Base-by-base conservation (phyloP, 2,113 vertebrate genomes). In the Falcunculus frontatus region DNA sequence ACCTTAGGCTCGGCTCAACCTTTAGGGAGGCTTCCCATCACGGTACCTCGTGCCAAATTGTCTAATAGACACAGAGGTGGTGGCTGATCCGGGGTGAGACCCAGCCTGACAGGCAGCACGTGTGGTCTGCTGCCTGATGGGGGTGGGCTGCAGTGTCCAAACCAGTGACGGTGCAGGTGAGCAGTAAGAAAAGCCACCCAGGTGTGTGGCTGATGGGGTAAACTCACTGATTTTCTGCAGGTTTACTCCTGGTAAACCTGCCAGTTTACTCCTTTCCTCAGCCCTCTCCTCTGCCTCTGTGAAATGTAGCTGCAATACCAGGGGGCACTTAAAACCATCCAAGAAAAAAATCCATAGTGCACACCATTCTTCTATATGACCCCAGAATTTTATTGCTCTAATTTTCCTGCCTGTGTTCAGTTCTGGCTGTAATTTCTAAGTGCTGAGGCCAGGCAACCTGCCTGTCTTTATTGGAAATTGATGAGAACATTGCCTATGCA, bases 1-100 rank as follows among this genome's bases (percentile, higher is more conserved):
- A 32, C 23, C 47, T 76, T 47, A 67, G 79, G 39, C 44, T 64
- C 59, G 65, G 50, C 39, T 74, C 60, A 64, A 10, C 35, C 25
- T 59, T 9, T 4, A 8, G 70, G 32, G 11, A 35, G 44, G 30
- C 19, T 88, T 67, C n/a, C 57, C 39, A 30, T 17, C 2, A 0
- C 0, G 0, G 19, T 17, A 20, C 52, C 37, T 52, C 0, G 0
- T 76, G 30, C 41, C 47, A 42, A 21, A 76, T 16, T 62, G 30
- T 42, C 19, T 23, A 27, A 32, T 2, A n/a, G 47, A 9, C 10
- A 11, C 2, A 4, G 26, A 70, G 29, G 16, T 13, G 25, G 27
- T 44, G 50, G 27, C 81, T 78, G 30, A 19, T 44, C 5, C 11
- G 3, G 55, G 46, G 4, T 79, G 50, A 35, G 72, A 60, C 8